Evolutionary conservation across 2,113 vertebrate genomes (phyloP).

Genomic region (Ploceus nigricollis): DNA sequence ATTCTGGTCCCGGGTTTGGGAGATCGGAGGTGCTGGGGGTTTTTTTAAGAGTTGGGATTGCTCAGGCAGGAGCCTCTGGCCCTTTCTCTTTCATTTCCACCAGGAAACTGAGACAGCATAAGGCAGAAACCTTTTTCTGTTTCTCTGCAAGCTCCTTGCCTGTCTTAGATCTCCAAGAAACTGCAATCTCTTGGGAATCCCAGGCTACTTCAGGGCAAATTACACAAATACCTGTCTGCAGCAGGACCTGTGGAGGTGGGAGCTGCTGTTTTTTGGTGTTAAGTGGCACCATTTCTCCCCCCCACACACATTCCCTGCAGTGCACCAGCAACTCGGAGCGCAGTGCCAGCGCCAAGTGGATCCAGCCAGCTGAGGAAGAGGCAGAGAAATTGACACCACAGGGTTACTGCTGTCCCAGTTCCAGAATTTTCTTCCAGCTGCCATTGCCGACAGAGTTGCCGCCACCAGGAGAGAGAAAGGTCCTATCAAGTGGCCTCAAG

Average conservation of each 20-base stretch:
- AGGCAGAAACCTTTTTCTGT: not conserved
- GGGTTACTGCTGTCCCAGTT: not conserved
- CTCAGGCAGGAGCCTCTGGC: not conserved
- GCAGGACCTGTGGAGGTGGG: rapidly evolving
- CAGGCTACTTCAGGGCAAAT: not conserved
- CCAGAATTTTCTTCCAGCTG: not conserved
- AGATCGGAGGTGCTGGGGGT: rapidly evolving
- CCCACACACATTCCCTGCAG: not conserved
- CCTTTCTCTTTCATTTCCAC: not conserved
- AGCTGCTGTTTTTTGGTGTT: not conserved
- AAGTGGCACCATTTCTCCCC: rapidly evolving
- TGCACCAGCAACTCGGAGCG: rapidly evolving
- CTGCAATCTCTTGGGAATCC: not conserved
- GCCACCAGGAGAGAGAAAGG: not conserved
- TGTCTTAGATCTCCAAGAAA: not conserved
- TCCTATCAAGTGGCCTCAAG: not conserved
- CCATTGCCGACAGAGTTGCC: rapidly evolving
- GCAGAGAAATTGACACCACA: not conserved
- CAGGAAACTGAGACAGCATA: not conserved
- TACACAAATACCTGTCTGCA: not conserved
- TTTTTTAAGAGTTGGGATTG: not conserved
- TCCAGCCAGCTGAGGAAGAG: not conserved
- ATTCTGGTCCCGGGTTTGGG: not conserved
- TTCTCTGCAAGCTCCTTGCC: not conserved
- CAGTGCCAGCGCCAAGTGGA: rapidly evolving